phyloP scores from a whole-genome alignment of 2,797 vertebrate species.

The Rallus crepitans region DNA sequence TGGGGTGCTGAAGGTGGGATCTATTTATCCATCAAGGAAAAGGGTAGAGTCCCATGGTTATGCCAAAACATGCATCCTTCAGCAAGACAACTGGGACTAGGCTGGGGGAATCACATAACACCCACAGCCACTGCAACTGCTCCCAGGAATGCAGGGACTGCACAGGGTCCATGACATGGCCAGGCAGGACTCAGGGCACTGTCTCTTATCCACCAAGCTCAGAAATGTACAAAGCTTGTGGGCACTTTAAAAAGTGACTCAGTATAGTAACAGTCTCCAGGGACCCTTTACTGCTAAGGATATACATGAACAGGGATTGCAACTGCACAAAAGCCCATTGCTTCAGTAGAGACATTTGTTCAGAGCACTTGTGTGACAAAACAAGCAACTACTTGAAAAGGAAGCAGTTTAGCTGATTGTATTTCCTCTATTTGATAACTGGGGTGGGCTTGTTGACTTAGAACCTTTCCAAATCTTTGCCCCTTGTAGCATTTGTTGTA shows the following conservation, averaged over 20 bases:
- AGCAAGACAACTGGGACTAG: background rate
- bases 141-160: background rate
- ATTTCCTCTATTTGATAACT: background rate
- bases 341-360: slow-evolving; percentile 7
- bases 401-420: slow-evolving; percentile 11
- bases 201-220: background rate
- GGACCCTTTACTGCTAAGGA: background rate
- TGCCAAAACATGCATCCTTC: background rate
- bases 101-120: accelerated
- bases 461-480: background rate
- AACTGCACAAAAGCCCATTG: background rate
- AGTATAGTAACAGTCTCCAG: background rate
- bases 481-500: background rate
- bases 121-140: background rate
- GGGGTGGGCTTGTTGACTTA: background rate
- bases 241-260: background rate
- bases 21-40: background rate
- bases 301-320: background rate
- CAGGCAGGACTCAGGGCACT: background rate
- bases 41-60: background rate
- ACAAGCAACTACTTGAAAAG: slow-evolving; percentile 33
- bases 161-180: background rate
- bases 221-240: background rate
- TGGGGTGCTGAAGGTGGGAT: background rate
- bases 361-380: background rate